Percentiles rank a stretch among this genome's conserved stretches.
phyloP scores from a whole-genome alignment of 2,888 invertebrate species.

The Andrena praecox region DNA sequence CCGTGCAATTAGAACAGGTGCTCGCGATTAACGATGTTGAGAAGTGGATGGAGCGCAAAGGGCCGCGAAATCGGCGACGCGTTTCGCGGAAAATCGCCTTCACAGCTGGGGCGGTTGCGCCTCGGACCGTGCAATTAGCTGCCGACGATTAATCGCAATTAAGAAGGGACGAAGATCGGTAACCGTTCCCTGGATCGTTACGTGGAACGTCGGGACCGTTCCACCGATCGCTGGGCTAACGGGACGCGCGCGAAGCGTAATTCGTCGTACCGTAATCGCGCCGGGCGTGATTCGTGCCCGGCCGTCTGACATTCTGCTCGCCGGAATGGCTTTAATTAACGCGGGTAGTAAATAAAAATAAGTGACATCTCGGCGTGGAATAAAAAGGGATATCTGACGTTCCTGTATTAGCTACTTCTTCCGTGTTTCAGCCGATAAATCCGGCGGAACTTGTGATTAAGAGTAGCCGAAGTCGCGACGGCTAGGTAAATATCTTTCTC shows the following conservation, averaged over 20 bases:
- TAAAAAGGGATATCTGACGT: neutral
- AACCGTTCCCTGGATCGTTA: constrained; percentile 33
- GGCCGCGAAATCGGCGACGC: constrained; percentile 10
- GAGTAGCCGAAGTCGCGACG: neutral
- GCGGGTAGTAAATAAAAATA: constrained; percentile 1
- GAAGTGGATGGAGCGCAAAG: neutral
- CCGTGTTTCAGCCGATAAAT: neutral
- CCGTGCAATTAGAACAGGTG: constrained; percentile 51
- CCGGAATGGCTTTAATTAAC: constrained; percentile 16
- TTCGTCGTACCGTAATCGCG: constrained; percentile 35
- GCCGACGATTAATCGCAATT: constrained; percentile 44
- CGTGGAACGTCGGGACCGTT: constrained; percentile 14
- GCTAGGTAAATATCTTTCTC: too few relatives aligned
- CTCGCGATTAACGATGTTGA: constrained; percentile 44
- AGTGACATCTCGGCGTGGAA: neutral
- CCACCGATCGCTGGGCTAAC: constrained; percentile 34
- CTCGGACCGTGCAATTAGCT: constrained; percentile 1
- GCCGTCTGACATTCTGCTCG: neutral
- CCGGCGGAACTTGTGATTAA: neutral
- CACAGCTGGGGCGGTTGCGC: neutral
- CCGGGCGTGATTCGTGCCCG: constrained; percentile 24
- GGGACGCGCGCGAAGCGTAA: constrained; percentile 32
- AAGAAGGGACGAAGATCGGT: constrained; percentile 28
- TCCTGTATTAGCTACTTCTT: too few relatives aligned
- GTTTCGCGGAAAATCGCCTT: constrained; percentile 38